Conservation (phyloP, 1,140 invertebrate species). For the Zaprionus ghesquierei region DNA sequence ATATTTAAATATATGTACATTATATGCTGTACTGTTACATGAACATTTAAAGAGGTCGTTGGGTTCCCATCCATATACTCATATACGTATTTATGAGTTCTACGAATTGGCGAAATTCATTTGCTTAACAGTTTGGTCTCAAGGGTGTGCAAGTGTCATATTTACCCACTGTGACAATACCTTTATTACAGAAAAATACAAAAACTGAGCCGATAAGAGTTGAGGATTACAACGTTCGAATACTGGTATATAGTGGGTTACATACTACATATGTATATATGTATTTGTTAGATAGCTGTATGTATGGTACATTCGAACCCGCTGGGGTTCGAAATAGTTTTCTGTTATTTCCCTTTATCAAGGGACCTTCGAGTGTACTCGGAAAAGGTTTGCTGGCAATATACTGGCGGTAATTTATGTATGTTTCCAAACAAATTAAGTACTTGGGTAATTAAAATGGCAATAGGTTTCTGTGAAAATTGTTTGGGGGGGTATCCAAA, state of each 20-base stretch:
- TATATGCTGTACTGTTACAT: constrained; percentile 1
- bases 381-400: neutral
- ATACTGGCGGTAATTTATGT: neutral
- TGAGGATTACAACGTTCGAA: constrained; percentile 5
- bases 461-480: neutral
- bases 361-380: neutral
- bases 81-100: constrained; percentile 26
- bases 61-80: neutral
- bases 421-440: neutral
- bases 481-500: neutral
- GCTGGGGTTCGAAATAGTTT: neutral
- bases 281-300: neutral
- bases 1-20: neutral
- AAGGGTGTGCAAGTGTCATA: neutral
- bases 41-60: constrained; percentile 7
- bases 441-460: neutral
- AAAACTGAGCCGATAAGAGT: constrained; percentile 21
- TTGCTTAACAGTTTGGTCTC: constrained; percentile 2
- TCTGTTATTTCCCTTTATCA: constrained; percentile 13
- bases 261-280: too few relatives aligned
- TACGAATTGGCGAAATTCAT: neutral
- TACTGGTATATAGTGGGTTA: neutral
- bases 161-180: constrained; percentile 1
- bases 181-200: constrained; percentile 24
- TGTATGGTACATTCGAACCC: neutral